Percentiles rank a stretch among this genome's conserved stretches.
Evolutionary conservation across 1,140 invertebrate genomes (phyloP).

Genomic region (Holotrichia oblita): DNA sequence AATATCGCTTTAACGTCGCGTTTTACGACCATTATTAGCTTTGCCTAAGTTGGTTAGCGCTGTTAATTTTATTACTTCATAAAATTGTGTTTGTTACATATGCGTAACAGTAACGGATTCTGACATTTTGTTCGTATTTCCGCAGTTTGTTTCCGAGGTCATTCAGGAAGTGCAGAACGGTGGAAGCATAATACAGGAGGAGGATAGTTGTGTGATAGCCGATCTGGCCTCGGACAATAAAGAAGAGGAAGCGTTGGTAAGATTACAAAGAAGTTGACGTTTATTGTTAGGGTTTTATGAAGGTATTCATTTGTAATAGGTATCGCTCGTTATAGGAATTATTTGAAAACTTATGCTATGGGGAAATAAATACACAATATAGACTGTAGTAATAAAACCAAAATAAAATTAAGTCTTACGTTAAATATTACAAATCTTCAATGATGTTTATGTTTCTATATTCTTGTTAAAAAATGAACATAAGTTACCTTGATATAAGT

Average conservation of each 20-base stretch:
- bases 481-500: too few species aligned
- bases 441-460: too few species aligned
- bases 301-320: too few species aligned
- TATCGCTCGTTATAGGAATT: too few species aligned
- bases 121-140: slow-evolving; percentile 25
- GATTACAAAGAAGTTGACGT: not conserved
- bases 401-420: too few species aligned
- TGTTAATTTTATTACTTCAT: not conserved
- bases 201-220: slow-evolving; percentile 57
- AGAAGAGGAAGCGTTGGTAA: slow-evolving; percentile 56
- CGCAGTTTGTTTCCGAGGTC: slow-evolving; percentile 51
- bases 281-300: too few species aligned
- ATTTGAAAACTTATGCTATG: too few species aligned
- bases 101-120: not conserved
- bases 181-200: slow-evolving; percentile 56
- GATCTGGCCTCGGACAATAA: slow-evolving; percentile 58
- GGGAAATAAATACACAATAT: too few species aligned
- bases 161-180: slow-evolving; percentile 60
- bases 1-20: not conserved
- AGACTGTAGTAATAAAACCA: too few species aligned
- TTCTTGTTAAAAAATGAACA: too few species aligned
- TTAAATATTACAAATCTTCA: too few species aligned
- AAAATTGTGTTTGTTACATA: not conserved
- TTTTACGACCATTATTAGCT: not conserved
- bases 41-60: not conserved